Percentiles rank a stretch among this genome's conserved stretches.
Evolutionary conservation across 37 sponge, comb jelly and placozoan genomes (phyloP).

Genomic region (Lycopodina hypogea): DNA sequence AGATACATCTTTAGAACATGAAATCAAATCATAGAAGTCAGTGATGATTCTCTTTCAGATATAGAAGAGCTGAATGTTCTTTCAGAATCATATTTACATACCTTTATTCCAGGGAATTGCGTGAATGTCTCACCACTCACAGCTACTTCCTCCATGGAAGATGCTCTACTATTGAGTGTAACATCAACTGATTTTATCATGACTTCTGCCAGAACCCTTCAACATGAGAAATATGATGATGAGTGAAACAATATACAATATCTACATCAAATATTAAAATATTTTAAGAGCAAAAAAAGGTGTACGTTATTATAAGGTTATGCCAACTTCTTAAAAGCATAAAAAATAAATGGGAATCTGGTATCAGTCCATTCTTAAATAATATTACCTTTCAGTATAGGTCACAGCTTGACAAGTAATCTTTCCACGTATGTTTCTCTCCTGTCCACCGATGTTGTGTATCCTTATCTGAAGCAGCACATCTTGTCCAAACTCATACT

Average conservation of each 20-base stretch:
- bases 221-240: neutral
- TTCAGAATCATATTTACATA: too few relatives aligned
- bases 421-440: constrained; percentile 2
- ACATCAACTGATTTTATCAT: neutral
- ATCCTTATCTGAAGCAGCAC: constrained; percentile 14
- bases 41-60: neutral
- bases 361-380: too few relatives aligned
- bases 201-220: constrained; percentile 10
- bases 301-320: too few relatives aligned
- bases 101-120: too few relatives aligned
- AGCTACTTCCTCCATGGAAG: too few relatives aligned
- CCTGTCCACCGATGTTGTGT: constrained; percentile 11
- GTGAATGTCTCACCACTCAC: too few relatives aligned
- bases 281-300: too few relatives aligned
- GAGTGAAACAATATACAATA: neutral
- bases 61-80: neutral
- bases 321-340: too few relatives aligned
- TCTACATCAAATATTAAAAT: neutral
- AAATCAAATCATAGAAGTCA: neutral
- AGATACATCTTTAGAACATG: constrained; percentile 32
- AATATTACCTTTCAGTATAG: constrained; percentile 24
- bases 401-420: constrained; percentile 31
- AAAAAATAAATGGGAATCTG: too few relatives aligned
- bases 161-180: constrained; percentile 11
- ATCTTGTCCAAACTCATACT: constrained; percentile 21